Percentiles rank a stretch among this genome's conserved stretches.
These are phyloP conservation scores for Sylvilagus floridanus DNA, from an alignment of 2,797 vertebrate genomes.

Conservation along the genomic window DNA sequence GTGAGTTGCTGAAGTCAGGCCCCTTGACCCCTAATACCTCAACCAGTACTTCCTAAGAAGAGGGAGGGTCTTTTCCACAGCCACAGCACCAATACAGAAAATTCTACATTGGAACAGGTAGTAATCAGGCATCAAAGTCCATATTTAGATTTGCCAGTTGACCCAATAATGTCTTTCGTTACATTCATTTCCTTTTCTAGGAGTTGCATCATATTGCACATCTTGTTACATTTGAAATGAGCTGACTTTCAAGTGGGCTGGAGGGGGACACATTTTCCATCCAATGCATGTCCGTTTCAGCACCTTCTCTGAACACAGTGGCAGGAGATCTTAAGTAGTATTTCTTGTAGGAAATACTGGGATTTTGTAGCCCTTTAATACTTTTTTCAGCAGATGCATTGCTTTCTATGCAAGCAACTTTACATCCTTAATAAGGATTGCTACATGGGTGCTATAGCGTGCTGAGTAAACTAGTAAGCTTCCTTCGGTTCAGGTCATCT, in stretches of 20 bases:
- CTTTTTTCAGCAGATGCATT: slow-evolving; percentile 43
- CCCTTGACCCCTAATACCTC: background rate
- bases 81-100: background rate
- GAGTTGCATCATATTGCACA: background rate
- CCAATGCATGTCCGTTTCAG: background rate
- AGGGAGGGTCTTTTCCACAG: background rate
- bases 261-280: background rate
- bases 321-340: background rate
- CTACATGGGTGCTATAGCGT: background rate
- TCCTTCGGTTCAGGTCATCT: background rate
- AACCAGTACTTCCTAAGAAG: background rate
- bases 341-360: background rate
- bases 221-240: slow-evolving; percentile 17
- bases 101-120: background rate
- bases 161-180: slow-evolving; percentile 38
- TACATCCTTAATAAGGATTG: slow-evolving; percentile 7
- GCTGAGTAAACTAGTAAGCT: background rate
- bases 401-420: background rate
- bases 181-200: background rate
- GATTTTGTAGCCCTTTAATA: background rate
- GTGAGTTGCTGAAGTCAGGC: background rate
- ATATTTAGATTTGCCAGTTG: slow-evolving; percentile 30
- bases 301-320: slow-evolving; percentile 25
- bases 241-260: background rate
- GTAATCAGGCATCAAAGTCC: slow-evolving; percentile 52